Evolutionary conservation across 2,797 vertebrate genomes (phyloP).

Genomic region (Delichon dasypus): DNA sequence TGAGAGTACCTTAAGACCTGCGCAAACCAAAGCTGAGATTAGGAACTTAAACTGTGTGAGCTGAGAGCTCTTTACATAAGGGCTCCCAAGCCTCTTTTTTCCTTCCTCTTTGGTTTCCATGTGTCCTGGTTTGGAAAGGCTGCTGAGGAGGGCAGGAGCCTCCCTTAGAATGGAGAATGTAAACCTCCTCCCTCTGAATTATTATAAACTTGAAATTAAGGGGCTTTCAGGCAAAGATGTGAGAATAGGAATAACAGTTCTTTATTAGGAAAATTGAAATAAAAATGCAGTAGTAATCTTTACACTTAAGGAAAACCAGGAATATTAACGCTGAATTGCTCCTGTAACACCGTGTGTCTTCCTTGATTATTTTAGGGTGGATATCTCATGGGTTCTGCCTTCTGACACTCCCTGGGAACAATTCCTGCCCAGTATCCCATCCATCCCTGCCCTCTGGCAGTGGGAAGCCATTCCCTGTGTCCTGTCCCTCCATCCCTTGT

Average conservation of each 20-base stretch:
- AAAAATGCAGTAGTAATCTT: neutral
- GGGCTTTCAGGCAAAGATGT: too few species aligned
- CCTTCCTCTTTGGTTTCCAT: neutral
- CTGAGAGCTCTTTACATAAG: neutral
- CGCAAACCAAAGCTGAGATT: constrained; percentile 29
- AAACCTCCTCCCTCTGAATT: too few species aligned
- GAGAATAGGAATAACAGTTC: too few species aligned
- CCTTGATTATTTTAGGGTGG: neutral
- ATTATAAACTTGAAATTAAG: too few species aligned
- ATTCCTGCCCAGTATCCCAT: neutral
- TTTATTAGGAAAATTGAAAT: too few species aligned
- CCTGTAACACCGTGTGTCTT: neutral
- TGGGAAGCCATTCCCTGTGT: neutral
- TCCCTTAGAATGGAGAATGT: too few species aligned
- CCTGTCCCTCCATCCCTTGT: neutral
- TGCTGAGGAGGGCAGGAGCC: too few species aligned
- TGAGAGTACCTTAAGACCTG: neutral
- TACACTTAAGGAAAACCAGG: neutral
- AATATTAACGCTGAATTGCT: neutral
- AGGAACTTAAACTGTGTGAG: neutral
- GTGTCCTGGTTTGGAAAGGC: neutral
- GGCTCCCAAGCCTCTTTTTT: neutral
- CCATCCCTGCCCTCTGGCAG: fast-evolving
- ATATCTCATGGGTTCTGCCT: neutral
- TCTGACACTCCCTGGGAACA: neutral